These are phyloP conservation scores for Thalassoma bifasciatum DNA, from an alignment of 2,113 vertebrate genomes.

Conservation along the genomic window DNA sequence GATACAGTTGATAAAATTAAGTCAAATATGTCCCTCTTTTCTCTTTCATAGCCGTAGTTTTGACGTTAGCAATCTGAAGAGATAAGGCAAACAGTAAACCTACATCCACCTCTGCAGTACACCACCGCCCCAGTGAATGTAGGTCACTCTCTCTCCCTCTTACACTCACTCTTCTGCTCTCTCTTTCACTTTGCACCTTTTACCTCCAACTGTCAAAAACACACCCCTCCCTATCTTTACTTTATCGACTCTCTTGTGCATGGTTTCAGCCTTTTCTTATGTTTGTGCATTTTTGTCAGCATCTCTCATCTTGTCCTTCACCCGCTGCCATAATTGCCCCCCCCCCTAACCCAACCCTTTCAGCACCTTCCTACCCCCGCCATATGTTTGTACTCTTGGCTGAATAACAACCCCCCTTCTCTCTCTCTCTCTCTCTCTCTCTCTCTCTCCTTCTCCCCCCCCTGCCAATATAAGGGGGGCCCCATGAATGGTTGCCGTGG, in stretches of 20 bases:
- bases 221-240: constrained; percentile 1
- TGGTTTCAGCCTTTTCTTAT: background rate
- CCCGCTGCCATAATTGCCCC: constrained; percentile 7
- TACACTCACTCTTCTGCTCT: constrained; percentile 33
- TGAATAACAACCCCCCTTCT: constrained; percentile 36
- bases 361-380: constrained; percentile 38
- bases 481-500: constrained; percentile 83
- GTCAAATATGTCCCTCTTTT: constrained; percentile 23
- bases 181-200: constrained; percentile 36
- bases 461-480: constrained; percentile 55
- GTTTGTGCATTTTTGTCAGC: constrained; percentile 1
- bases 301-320: constrained; percentile 32
- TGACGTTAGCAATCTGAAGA: background rate
- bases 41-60: constrained; percentile 1
- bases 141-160: constrained; percentile 68
- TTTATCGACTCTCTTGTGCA: background rate
- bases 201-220: constrained; percentile 20
- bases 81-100: constrained; percentile 52
- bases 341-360: background rate
- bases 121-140: constrained; percentile 64
- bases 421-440: constrained; percentile 8
- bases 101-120: constrained; percentile 64
- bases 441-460: constrained; percentile 11
- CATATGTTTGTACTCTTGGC: constrained; percentile 63
- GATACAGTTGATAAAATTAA: constrained; percentile 17